Evolutionary conservation across 2,797 vertebrate species (phyloP).

Genomic region (Anguilla anguilla): DNA sequence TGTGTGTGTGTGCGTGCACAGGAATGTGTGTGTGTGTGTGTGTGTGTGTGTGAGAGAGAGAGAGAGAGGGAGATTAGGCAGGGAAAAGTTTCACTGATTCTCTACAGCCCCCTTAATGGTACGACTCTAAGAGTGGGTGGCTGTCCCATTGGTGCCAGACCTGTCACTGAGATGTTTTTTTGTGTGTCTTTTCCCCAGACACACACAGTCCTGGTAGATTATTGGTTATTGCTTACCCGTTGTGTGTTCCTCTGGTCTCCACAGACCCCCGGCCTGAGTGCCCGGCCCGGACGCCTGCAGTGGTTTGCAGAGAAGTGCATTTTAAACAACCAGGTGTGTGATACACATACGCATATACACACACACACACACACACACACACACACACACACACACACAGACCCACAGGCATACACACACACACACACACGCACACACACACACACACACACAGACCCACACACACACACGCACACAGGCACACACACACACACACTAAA

Average conservation of each 20-base stretch:
- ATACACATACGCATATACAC: background rate
- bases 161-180: background rate
- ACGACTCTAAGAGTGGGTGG: too few relatives aligned
- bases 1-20: conserved; percentile 4
- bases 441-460: too few relatives aligned
- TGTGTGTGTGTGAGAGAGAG: background rate
- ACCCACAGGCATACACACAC: too few relatives aligned
- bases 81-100: too few relatives aligned
- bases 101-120: too few relatives aligned
- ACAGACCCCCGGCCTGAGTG: conserved; percentile 90
- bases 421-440: too few relatives aligned
- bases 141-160: background rate
- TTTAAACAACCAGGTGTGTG: conserved; percentile 73
- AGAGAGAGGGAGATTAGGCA: too few relatives aligned
- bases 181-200: conserved; percentile 49
- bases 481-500: too few relatives aligned
- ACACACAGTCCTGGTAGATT: background rate
- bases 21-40: background rate
- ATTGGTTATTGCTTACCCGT: background rate
- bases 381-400: conserved; percentile 5
- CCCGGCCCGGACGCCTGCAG: conserved; percentile 75
- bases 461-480: too few relatives aligned
- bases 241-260: background rate
- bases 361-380: background rate
- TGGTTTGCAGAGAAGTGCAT: conserved; percentile 90